These are phyloP conservation scores for Stegastes partitus DNA, from an alignment of 2,113 vertebrate genomes.

Conservation along the genomic window DNA sequence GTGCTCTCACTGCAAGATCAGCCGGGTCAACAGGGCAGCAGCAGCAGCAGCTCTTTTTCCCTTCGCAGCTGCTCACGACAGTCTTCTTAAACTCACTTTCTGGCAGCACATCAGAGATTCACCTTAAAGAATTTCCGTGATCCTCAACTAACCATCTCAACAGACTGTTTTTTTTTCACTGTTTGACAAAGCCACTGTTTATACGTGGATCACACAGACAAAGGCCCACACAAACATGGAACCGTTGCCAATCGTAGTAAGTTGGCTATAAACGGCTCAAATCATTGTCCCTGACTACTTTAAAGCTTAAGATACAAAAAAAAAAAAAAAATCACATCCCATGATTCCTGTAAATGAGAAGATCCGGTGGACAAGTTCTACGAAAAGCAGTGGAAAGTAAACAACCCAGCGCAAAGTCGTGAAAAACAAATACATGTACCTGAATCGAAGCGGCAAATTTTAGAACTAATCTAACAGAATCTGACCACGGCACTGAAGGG, in stretches of 20 bases:
- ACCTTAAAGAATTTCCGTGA: neutral
- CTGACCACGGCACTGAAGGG: neutral
- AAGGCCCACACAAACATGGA: conserved; percentile 4
- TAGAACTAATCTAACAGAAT: neutral
- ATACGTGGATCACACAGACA: conserved; percentile 6
- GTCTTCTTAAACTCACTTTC: conserved; percentile 4
- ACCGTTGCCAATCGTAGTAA: neutral
- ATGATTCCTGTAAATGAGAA: neutral
- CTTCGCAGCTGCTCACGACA: neutral
- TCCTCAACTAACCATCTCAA: conserved; percentile 1
- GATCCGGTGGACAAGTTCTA: neutral
- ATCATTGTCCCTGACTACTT: conserved; percentile 27
- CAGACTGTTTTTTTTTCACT: conserved; percentile 1
- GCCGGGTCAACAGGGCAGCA: neutral
- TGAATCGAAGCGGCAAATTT: neutral
- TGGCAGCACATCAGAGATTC: neutral
- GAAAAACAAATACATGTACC: neutral
- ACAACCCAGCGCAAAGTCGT: neutral
- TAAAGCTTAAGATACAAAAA: neutral
- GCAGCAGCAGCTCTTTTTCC: conserved; percentile 1
- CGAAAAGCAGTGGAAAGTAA: neutral
- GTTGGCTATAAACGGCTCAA: neutral
- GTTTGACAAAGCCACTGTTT: neutral
- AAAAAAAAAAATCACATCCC: neutral
- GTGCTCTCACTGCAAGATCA: neutral